These are phyloP conservation scores for Tuta absoluta DNA, from an alignment of 2,888 invertebrate species.

Conservation along the genomic window DNA sequence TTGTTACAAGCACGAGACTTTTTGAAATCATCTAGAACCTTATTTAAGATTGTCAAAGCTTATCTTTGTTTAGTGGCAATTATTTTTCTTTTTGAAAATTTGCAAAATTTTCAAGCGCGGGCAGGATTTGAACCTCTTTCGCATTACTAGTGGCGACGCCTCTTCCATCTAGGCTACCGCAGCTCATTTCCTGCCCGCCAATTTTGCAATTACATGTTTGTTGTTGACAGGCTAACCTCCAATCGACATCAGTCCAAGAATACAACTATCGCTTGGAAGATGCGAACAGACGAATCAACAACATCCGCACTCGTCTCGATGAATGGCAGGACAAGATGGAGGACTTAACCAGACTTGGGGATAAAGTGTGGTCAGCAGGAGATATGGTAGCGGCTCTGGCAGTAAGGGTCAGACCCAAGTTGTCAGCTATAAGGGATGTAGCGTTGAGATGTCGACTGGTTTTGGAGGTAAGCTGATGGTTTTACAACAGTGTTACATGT, in stretches of 20 bases:
- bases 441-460: conserved; percentile 62
- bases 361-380: conserved; percentile 71
- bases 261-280: conserved; percentile 65
- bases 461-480: conserved; percentile 46
- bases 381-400: conserved; percentile 76
- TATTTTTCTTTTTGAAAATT: too few relatives aligned
- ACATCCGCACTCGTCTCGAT: conserved; percentile 49
- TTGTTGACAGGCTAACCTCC: conserved; percentile 70
- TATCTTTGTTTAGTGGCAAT: too few relatives aligned
- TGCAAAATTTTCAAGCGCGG: too few relatives aligned
- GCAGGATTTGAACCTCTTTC: too few relatives aligned
- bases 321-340: conserved; percentile 66
- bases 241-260: conserved; percentile 69
- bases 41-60: too few relatives aligned
- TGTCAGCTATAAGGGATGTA: conserved; percentile 53
- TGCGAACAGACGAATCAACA: conserved; percentile 50
- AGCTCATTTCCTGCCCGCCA: too few relatives aligned
- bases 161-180: too few relatives aligned
- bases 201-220: too few relatives aligned
- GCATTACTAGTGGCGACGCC: too few relatives aligned
- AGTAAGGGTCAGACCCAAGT: conserved; percentile 62
- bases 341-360: conserved; percentile 70
- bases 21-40: too few relatives aligned
- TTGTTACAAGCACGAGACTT: too few relatives aligned
- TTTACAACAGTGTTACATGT: not conserved